Evolutionary conservation across 1,140 invertebrate species (phyloP), one percentile per base, ranked within the genome.

Genomic region (Drosophila suzukii): DNA sequence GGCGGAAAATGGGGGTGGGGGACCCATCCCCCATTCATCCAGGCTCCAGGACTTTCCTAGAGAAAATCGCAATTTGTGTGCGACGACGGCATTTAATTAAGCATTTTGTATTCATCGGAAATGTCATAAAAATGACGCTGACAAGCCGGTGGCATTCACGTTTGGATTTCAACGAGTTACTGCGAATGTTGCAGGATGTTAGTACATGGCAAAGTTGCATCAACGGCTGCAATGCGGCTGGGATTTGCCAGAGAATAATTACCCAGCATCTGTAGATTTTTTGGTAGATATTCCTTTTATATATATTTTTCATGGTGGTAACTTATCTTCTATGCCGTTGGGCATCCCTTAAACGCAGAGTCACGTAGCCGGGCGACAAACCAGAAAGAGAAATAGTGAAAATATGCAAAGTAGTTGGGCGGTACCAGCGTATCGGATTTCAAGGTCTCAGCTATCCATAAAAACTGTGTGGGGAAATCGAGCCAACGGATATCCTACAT

Each of bases 81-180:
- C 57, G 63, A 44, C 67, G 50, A 71, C 56, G 73, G 62, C 84
- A 83, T 88, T 88, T 88, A 88, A 88, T 88, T 88, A 89, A 88
- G 80, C 84, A 84, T 88, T 88, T 88, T 88, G 84, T 88, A 88
- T 88, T 88, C 84, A 88, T 88, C 84, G 84, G 84, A 89, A 89
- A 89, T 84, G 84, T 89, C 84, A 89, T 89, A 89, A 89, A 90
- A 89, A 84, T 75, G 63, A 66, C 70, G 75, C 34, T 60, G 78
- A 38, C 65, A 51, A 34, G 39, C 13, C 15, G 47, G 11, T 50
- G 27, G 27, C 47, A 34, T 8, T 5, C 47, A 30, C 13, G 47
- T 34, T 43, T 15, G 41, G 32, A 13, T 27, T 44, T 20, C 12
- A 38, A 20, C 13, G 4, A 4, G 24, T 1, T 10, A 8, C 47